These are phyloP conservation scores for Myotis daubentonii DNA, from an alignment of 2,797 vertebrate genomes.

Conservation along the genomic window DNA sequence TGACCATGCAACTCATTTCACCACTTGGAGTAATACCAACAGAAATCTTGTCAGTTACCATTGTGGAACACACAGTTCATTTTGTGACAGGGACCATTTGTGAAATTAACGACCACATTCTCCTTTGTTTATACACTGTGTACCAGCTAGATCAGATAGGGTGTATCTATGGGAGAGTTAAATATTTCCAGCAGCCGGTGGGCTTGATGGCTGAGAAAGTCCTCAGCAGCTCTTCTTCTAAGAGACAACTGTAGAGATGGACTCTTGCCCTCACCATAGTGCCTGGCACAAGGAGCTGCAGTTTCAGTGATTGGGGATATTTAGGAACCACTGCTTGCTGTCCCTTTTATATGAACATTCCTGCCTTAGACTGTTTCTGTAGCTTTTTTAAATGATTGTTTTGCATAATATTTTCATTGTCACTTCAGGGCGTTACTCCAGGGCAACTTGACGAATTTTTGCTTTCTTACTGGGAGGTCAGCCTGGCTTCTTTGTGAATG, in stretches of 20 bases:
- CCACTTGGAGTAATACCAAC: too few species aligned
- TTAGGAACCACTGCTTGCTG: not conserved
- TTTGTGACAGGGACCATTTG: not conserved
- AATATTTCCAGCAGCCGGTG: not conserved
- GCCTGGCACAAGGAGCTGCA: not conserved
- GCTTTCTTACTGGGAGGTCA: not conserved
- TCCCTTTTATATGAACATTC: not conserved
- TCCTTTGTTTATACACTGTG: not conserved
- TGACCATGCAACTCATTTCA: too few species aligned
- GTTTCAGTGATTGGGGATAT: not conserved
- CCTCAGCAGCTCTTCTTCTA: not conserved
- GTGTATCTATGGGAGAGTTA: not conserved
- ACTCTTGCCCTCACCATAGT: not conserved
- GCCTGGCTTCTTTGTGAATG: not conserved
- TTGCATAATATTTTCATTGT: not conserved
- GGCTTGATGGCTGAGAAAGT: not conserved
- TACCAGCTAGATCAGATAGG: not conserved
- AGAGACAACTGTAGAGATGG: not conserved
- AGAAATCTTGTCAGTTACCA: too few species aligned
- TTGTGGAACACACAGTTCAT: not conserved
- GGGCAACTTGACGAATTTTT: not conserved
- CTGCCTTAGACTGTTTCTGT: not conserved
- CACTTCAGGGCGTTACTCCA: not conserved
- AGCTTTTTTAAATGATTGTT: not conserved
- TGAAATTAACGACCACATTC: not conserved